A percentile compares a stretch with the other conserved stretches of the same genome.
Evolutionary conservation across 2,888 invertebrate species (phyloP).

Genomic region (Labia minor): DNA sequence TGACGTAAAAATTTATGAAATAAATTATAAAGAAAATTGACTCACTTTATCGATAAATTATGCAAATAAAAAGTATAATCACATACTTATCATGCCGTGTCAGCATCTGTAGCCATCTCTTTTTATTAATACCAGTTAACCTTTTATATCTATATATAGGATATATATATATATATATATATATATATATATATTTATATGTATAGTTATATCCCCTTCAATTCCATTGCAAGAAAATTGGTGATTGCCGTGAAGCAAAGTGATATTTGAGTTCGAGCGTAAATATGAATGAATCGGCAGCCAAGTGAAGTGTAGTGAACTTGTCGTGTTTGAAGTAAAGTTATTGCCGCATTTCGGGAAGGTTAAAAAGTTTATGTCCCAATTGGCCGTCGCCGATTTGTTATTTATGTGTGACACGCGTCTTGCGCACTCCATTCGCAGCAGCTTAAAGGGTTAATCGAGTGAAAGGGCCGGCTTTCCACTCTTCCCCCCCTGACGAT

Average conservation of each 20-base stretch:
- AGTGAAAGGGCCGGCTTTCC: background rate
- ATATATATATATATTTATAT: too few species aligned
- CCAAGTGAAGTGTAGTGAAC: background rate
- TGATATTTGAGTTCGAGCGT: background rate
- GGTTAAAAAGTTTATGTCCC: background rate
- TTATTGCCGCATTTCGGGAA: background rate
- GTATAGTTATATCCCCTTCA: too few species aligned
- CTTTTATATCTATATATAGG: too few species aligned
- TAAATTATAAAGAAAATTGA: background rate
- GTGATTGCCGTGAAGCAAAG: background rate
- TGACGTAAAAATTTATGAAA: background rate
- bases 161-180: too few species aligned
- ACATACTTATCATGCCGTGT: background rate
- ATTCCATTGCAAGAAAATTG: background rate
- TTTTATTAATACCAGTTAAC: background rate
- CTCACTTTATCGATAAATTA: background rate
- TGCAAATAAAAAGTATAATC: background rate
- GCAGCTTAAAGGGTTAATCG: background rate
- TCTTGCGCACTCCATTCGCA: background rate
- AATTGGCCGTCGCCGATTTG: background rate
- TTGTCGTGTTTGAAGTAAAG: background rate
- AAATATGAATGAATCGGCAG: background rate
- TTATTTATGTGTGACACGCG: background rate
- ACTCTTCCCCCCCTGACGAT: background rate
- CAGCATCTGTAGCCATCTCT: background rate